A percentile compares a stretch with the other conserved stretches of the same genome.
These are phyloP conservation scores for Perithous albicinctus DNA, from an alignment of 2,888 invertebrate genomes.

Conservation along the genomic window DNA sequence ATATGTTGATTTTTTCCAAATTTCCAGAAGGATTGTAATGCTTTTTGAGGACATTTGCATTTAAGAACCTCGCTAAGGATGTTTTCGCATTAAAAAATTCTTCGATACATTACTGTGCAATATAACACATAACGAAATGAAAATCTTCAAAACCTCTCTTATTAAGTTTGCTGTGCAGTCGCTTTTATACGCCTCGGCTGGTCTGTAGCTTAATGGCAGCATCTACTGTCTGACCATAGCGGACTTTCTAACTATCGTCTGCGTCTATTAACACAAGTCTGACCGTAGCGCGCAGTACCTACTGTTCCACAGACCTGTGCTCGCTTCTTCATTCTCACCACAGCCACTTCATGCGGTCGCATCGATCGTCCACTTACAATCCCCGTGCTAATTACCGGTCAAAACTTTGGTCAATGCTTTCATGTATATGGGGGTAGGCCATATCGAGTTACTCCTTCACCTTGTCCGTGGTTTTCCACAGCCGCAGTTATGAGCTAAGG, in stretches of 20 bases:
- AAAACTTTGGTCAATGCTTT: conserved; percentile 26
- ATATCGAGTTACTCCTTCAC: conserved; percentile 21
- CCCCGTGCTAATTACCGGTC: conserved; percentile 21
- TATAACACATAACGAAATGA: too few species aligned
- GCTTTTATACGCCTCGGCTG: neutral
- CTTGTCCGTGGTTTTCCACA: conserved; percentile 1
- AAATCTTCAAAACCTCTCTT: too few species aligned
- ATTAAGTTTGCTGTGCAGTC: neutral
- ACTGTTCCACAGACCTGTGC: neutral
- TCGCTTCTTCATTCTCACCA: neutral
- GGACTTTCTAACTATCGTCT: conserved; percentile 9
- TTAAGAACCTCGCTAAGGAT: too few species aligned
- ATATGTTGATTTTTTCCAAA: too few species aligned
- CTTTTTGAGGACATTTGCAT: too few species aligned
- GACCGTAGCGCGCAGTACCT: conserved; percentile 6
- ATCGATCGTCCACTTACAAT: conserved; percentile 19
- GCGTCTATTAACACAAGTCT: conserved; percentile 5
- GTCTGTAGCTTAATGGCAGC: neutral
- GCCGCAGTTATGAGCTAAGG: neutral
- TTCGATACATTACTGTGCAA: too few species aligned
- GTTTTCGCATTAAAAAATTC: too few species aligned
- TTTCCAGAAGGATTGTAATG: too few species aligned
- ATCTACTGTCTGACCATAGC: conserved; percentile 27
- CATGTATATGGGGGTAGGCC: neutral
- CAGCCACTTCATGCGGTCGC: neutral